Evolutionary conservation across 2,113 vertebrate genomes (phyloP).

Genomic region (Lophotis ruficrista): DNA sequence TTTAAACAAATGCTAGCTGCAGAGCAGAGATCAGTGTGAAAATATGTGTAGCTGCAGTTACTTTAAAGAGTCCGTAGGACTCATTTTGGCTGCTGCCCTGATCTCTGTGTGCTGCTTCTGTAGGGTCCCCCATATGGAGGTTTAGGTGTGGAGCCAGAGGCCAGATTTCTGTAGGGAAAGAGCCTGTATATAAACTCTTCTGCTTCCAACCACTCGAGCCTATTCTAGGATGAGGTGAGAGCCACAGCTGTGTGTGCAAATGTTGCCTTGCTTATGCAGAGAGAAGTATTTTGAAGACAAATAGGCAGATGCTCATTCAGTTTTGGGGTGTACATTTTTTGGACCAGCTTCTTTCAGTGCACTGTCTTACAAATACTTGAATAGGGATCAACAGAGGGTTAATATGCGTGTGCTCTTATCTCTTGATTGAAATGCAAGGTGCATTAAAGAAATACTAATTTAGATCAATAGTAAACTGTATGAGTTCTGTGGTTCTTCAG

Average conservation of each 20-base stretch:
- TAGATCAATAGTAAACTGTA: not conserved
- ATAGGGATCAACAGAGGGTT: not conserved
- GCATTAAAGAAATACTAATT: not conserved
- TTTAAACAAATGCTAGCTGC: not conserved
- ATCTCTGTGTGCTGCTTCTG: not conserved
- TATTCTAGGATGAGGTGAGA: not conserved
- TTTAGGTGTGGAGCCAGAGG: not conserved
- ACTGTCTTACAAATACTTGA: not conserved
- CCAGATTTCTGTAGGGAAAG: not conserved
- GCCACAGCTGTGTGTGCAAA: not conserved
- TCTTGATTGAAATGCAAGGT: not conserved
- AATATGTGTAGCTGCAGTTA: not conserved
- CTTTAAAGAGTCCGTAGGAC: not conserved
- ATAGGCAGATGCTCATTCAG: fast-evolving
- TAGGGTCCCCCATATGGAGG: fast-evolving
- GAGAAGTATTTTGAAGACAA: not conserved
- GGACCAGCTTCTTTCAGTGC: not conserved
- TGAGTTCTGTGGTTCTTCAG: not conserved
- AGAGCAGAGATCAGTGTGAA: not conserved
- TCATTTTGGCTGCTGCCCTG: not conserved
- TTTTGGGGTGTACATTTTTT: not conserved
- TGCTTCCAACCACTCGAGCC: not conserved
- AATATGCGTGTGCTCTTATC: not conserved
- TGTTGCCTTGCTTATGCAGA: not conserved
- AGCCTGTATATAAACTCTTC: not conserved